phyloP scores from a whole-genome alignment of 1,140 invertebrate genomes.

The Brachionus angularis region DNA sequence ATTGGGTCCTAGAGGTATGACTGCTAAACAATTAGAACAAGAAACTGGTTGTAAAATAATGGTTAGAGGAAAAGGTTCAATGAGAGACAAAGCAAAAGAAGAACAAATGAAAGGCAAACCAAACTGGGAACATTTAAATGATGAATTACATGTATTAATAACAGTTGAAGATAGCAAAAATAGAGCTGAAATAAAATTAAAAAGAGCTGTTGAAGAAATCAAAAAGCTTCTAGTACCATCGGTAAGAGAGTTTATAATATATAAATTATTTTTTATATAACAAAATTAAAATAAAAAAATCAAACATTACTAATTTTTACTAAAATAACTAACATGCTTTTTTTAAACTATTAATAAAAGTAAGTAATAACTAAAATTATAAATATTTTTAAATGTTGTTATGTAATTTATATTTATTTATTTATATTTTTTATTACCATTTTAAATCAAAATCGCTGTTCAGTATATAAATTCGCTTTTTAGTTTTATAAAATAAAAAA shows the following conservation, averaged over 20 bases:
- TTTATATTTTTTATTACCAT: too few relatives aligned
- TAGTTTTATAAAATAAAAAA: too few relatives aligned
- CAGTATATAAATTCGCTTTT: too few relatives aligned
- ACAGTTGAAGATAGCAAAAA: constrained; percentile 98
- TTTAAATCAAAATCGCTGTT: too few relatives aligned
- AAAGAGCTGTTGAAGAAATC: constrained; percentile 91
- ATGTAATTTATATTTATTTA: too few relatives aligned
- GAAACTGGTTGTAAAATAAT: constrained; percentile 99
- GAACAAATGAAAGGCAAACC: constrained; percentile 98
- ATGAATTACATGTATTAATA: constrained; percentile 94
- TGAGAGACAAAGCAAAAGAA: constrained; percentile 99
- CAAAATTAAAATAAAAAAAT: too few relatives aligned
- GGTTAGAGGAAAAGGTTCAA: constrained; percentile 98
- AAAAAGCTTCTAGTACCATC: constrained; percentile 80
- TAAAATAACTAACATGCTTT: too few relatives aligned
- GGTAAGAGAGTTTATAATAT: constrained; percentile 49
- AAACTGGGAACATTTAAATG: constrained; percentile 98
- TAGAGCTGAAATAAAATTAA: constrained; percentile 84
- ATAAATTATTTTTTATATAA: too few relatives aligned
- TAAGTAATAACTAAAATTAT: too few relatives aligned
- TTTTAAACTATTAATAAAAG: too few relatives aligned
- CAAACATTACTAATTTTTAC: too few relatives aligned
- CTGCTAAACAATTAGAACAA: constrained; percentile 97
- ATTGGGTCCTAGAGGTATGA: constrained; percentile 97
- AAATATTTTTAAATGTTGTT: too few relatives aligned